A percentile compares a stretch with the other conserved stretches of the same genome.
These are phyloP conservation scores for Elysia crispata DNA, from an alignment of 2,888 invertebrate genomes.

Conservation along the genomic window DNA sequence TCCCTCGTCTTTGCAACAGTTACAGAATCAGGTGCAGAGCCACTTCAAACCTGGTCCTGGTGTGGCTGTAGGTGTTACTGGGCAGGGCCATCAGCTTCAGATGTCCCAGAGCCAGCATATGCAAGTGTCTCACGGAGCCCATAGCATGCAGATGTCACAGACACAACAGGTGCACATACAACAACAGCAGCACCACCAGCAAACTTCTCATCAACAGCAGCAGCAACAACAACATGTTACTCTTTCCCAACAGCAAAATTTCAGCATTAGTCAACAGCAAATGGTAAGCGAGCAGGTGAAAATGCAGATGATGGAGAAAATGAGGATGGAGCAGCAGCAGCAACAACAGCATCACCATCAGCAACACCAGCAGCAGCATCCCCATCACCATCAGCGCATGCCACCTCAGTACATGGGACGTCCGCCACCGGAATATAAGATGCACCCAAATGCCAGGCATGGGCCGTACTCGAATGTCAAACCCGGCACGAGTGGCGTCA, in stretches of 20 bases:
- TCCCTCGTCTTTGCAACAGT: slow-evolving; percentile 70
- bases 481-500: slow-evolving; percentile 45
- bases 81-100: slow-evolving; percentile 86
- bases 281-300: slow-evolving; percentile 51
- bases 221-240: slow-evolving; percentile 76
- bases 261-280: slow-evolving; percentile 52
- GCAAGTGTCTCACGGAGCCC: slow-evolving; percentile 77
- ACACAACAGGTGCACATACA: slow-evolving; percentile 70
- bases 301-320: slow-evolving; percentile 59
- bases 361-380: slow-evolving; percentile 56
- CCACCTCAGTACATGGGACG: slow-evolving; percentile 78
- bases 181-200: slow-evolving; percentile 67
- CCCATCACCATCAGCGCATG: slow-evolving; percentile 51
- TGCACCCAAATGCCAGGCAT: slow-evolving; percentile 58
- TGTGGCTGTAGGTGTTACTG: slow-evolving; percentile 81
- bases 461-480: slow-evolving; percentile 41
- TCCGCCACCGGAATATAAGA: slow-evolving; percentile 91
- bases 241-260: slow-evolving; percentile 69
- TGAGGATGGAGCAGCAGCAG: slow-evolving; percentile 57
- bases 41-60: slow-evolving; percentile 88
- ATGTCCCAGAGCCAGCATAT: slow-evolving; percentile 88
- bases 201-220: slow-evolving; percentile 79
- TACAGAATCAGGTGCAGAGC: slow-evolving; percentile 73
- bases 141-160: slow-evolving; percentile 69
- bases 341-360: slow-evolving; percentile 55